Conservation (phyloP, 2,888 invertebrate genomes). For the Creontiades dilutus region DNA sequence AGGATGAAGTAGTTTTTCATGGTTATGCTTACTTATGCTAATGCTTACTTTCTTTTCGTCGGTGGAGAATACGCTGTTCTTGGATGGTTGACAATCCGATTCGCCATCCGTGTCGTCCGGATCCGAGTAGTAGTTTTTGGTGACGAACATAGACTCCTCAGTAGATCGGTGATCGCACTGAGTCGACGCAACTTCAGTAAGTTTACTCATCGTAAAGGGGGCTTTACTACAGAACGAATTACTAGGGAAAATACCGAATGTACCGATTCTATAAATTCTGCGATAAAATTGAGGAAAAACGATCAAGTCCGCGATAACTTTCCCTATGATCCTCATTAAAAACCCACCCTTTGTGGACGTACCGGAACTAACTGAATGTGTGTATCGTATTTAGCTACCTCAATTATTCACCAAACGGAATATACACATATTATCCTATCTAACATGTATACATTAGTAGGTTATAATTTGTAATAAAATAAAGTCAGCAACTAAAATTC, state of each 20-base stretch:
- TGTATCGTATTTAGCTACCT: no score
- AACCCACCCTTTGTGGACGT: not conserved
- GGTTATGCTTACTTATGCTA: no score
- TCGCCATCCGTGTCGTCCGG: constrained; percentile 65
- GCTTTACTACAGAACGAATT: not conserved
- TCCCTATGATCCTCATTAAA: constrained; percentile 6
- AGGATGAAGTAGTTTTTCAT: no score
- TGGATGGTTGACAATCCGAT: not conserved
- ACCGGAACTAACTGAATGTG: no score
- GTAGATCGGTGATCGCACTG: constrained; percentile 72
- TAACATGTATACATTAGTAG: no score
- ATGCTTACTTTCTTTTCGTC: not conserved
- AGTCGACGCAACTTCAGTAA: not conserved
- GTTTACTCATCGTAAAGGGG: not conserved
- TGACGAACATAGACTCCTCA: constrained; percentile 73
- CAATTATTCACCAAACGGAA: no score
- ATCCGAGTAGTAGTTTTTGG: constrained; percentile 71
- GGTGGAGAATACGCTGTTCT: not conserved
- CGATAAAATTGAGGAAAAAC: not conserved
- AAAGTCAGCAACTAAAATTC: no score
- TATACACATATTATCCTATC: no score
- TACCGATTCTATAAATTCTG: not conserved
- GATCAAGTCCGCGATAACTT: not conserved
- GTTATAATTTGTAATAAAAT: no score
- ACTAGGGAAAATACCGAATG: not conserved